Evolutionary conservation across 2,113 vertebrate species (phyloP), one percentile per base, ranked within the genome.

Genomic region (Miniopterus natalensis): DNA sequence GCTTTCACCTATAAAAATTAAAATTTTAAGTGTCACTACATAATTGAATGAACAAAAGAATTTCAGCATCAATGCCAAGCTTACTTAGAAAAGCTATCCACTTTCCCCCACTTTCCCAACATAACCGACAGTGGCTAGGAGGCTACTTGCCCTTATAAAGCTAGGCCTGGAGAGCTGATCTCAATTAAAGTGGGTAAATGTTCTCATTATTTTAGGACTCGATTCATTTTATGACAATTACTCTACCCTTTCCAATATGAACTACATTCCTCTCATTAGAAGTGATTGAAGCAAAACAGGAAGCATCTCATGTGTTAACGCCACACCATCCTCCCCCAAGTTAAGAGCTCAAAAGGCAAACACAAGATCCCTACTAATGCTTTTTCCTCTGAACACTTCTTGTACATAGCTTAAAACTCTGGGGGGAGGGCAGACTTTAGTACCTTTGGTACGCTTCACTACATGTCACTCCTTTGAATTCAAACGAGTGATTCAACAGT

Each of bases 101-200:
- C 25, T 94, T 81, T 80, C 42, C 45, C 14, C 23, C 25, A 61
- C 53, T 95, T 95, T 31, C 57, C 49, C 83, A 97, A 92, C 57
- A 59, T 29, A 89, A 89, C 2, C 63, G 83, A 90, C n/a, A 85
- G 55, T 40, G 53, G 55, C 29, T 66, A 91, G 49, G 53, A 59
- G 63, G 51, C 74, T 91, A 93, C 57, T 89, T 84, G 57, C 47
- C 70, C 73, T 80, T 78, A 4, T 11, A 88, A 36, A 88, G 27
- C 31, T 90, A 45, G 73, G 74, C 68, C 57, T 88, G 40, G 57
- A 95, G 25, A 89, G 36, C 2, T 81, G 40, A 94, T 51, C 36
- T 88, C 71, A 95, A 83, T 92, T 73, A 57, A 94, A 93, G 53
- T 74, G 57, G 45, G 31, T 74, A 93, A 80, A 93, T 87, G 74